Conservation (phyloP, 2,888 invertebrate genomes). For the Coelopa pilipes region DNA sequence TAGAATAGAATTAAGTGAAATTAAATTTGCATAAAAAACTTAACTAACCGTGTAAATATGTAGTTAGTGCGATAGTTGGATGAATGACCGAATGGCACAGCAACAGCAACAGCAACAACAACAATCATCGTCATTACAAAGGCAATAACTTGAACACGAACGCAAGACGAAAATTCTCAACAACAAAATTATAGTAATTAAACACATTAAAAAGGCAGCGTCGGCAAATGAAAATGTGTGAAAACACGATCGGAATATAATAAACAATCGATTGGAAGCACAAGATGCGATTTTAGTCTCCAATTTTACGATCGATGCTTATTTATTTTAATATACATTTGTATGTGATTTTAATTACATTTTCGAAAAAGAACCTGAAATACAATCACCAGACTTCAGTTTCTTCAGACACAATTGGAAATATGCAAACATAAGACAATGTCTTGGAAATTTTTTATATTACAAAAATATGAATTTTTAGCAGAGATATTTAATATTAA, state of each 20-base stretch:
- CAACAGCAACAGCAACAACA: too few relatives aligned
- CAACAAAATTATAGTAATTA: conserved; percentile 38
- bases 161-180: not conserved
- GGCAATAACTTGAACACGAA: not conserved
- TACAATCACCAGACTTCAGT: too few relatives aligned
- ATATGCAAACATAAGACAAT: too few relatives aligned
- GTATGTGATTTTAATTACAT: too few relatives aligned
- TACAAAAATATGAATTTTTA: not conserved
- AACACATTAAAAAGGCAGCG: conserved; percentile 23
- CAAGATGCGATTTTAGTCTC: too few relatives aligned
- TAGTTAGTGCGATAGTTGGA: not conserved
- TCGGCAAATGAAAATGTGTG: conserved; percentile 22
- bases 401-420: too few relatives aligned
- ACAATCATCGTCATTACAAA: too few relatives aligned
- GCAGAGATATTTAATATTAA: not conserved
- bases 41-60: conserved; percentile 40
- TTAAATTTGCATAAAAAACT: conserved; percentile 32
- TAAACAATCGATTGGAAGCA: not conserved
- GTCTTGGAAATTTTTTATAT: too few relatives aligned
- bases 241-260: conserved; percentile 14
- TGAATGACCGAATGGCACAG: not conserved
- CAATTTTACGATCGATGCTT: too few relatives aligned
- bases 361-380: too few relatives aligned
- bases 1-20: conserved; percentile 17
- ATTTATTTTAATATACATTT: too few relatives aligned